Evolutionary conservation across 2,888 invertebrate genomes (phyloP).

Genomic region (Hipparchia sbordonii): DNA sequence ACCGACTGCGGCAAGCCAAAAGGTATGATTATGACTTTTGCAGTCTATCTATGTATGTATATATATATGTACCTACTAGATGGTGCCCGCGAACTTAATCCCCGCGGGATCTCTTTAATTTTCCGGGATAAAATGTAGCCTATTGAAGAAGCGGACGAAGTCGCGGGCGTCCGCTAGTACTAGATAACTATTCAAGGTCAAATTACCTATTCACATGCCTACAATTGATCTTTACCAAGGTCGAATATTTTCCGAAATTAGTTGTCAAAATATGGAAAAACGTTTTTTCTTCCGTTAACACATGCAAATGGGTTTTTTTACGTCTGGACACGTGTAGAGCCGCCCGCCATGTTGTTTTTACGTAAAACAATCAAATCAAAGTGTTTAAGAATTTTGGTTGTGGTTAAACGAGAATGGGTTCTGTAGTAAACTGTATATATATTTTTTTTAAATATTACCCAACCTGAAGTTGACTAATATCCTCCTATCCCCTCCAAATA

Average conservation of each 20-base stretch:
- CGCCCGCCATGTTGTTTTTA: slow-evolving; percentile 21
- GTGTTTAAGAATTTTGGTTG: background rate
- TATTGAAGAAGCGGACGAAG: no score
- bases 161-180: no score
- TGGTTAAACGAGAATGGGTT: background rate
- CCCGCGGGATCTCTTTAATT: no score
- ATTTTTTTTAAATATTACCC: no score
- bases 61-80: no score
- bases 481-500: no score
- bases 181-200: background rate
- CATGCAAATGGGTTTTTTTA: slow-evolving; percentile 41
- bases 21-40: no score
- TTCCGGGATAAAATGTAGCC: no score
- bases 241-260: background rate
- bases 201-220: background rate
- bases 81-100: no score
- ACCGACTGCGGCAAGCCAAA: no score
- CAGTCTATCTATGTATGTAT: no score
- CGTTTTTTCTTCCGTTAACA: slow-evolving; percentile 32
- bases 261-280: slow-evolving; percentile 11
- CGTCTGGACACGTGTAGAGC: slow-evolving; percentile 28
- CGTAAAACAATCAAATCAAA: slow-evolving; percentile 10
- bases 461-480: no score
- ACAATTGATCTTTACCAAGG: background rate
- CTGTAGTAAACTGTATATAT: background rate